Percentiles rank a stretch among this genome's conserved stretches.
Conservation (phyloP, 2,888 invertebrate species). For the Epistrophella euchroma region DNA sequence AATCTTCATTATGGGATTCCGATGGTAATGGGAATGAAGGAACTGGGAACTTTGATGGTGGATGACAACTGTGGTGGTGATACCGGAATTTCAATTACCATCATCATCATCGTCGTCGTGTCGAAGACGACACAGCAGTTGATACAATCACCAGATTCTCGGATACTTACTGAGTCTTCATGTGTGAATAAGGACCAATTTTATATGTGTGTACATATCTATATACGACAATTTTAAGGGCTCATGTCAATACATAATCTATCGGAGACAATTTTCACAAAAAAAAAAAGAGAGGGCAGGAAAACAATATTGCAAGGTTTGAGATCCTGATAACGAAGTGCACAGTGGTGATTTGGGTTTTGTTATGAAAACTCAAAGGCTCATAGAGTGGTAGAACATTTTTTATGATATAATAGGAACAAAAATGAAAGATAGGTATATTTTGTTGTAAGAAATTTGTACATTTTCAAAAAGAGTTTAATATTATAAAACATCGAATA, state of each 20-base stretch:
- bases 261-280: background rate
- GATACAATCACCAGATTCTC: slow-evolving; percentile 21
- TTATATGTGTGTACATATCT: too few relatives aligned
- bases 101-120: slow-evolving; percentile 23
- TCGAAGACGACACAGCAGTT: slow-evolving; percentile 12
- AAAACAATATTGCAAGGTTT: background rate
- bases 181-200: slow-evolving; percentile 2
- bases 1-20: background rate
- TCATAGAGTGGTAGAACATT: background rate
- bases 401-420: background rate
- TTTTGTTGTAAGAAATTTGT: too few relatives aligned
- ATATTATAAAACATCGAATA: too few relatives aligned
- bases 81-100: slow-evolving; percentile 59
- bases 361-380: background rate
- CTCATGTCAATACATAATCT: background rate
- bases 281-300: background rate
- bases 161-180: background rate
- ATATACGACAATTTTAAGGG: background rate
- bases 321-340: background rate
- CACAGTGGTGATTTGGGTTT: background rate
- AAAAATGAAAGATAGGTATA: background rate
- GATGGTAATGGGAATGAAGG: background rate
- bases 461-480: too few relatives aligned
- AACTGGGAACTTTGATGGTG: slow-evolving; percentile 1
- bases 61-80: slow-evolving; percentile 18